These are phyloP conservation scores for Cricetomys ansorgei DNA, from an alignment of 2,113 vertebrate genomes.

Conservation along the genomic window DNA sequence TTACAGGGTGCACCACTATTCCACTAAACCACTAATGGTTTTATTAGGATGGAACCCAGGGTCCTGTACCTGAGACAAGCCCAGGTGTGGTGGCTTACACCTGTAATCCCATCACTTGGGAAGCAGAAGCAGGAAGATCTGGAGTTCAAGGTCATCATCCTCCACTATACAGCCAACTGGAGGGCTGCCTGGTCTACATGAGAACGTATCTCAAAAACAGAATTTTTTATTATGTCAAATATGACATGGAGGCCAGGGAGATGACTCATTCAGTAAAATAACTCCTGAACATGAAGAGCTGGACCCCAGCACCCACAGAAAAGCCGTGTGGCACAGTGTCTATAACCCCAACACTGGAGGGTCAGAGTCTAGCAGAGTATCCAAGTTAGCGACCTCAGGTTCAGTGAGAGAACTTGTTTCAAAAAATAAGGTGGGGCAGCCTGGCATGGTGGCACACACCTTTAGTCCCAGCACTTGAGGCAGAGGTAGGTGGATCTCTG, in stretches of 20 bases:
- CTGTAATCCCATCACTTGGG: not conserved
- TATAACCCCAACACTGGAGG: not conserved
- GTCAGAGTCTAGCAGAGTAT: not conserved
- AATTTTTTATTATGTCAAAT: not conserved
- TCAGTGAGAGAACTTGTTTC: not conserved
- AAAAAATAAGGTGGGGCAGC: not conserved
- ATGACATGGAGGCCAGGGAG: not conserved
- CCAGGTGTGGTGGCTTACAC: too few relatives aligned
- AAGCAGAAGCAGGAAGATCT: not conserved
- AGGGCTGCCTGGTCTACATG: not conserved
- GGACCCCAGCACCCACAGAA: not conserved
- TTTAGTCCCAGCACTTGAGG: not conserved
- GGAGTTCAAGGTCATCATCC: not conserved
- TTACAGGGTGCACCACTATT: not conserved
- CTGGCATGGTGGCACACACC: accelerated
- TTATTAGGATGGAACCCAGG: not conserved
- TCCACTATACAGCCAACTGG: not conserved
- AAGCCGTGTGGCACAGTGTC: not conserved
- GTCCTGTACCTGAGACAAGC: not conserved
- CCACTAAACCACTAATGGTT: too few relatives aligned
- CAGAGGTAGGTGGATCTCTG: not conserved
- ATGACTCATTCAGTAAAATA: not conserved
- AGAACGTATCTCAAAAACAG: not conserved
- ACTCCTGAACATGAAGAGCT: not conserved
- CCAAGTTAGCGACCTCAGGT: not conserved